Base-by-base conservation (phyloP, 2,113 vertebrate genomes). In the Tautogolabrus adspersus region DNA sequence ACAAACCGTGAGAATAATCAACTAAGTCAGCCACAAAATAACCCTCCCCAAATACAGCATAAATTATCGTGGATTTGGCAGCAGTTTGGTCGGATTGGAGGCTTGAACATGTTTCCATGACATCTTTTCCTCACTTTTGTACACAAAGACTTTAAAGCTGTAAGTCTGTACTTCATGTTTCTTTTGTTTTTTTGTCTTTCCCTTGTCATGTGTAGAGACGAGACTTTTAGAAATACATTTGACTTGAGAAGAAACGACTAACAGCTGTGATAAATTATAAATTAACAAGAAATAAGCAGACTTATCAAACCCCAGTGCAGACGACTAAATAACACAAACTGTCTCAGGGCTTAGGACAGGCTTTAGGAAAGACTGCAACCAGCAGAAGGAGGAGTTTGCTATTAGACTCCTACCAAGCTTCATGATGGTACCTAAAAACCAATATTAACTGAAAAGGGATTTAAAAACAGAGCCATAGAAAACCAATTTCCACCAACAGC, bases 391-490 rank as follows among this genome's bases (percentile, higher is more conserved):
- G 13, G 49, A 52, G 49, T n/a, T 19, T 9, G 49, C 49, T 8
- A 88, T 79, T 75, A 75, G 44, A 21, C 66, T 40, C 37, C 58
- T 42, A 40, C 59, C 63, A 83, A 75, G 58, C 76, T 66, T 5
- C 22, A 37, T 47, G 52, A 74, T 66, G 79, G 46, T 13, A 23
- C 76, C 73, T 52, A 63, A 76, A 79, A 86, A 58, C 83, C 76
- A 82, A 57, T 70, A 84, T 69, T 22, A 80, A 81, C 75, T 74
- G 40, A 77, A 67, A 67, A 42, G 40, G 49, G 72, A 30, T 87
- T 87, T 79, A 79, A 81, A 85, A 77, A 79, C 74, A 70, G 65
- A 80, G 63, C 75, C 59, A 67, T 6, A 65, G 71, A 64, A 83
- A 87, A 88, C 63, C 72, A 80, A 84, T 83, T 72, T 64, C 77